Base-by-base conservation (phyloP, 2,888 invertebrate genomes). In the Tineola bisselliella region DNA sequence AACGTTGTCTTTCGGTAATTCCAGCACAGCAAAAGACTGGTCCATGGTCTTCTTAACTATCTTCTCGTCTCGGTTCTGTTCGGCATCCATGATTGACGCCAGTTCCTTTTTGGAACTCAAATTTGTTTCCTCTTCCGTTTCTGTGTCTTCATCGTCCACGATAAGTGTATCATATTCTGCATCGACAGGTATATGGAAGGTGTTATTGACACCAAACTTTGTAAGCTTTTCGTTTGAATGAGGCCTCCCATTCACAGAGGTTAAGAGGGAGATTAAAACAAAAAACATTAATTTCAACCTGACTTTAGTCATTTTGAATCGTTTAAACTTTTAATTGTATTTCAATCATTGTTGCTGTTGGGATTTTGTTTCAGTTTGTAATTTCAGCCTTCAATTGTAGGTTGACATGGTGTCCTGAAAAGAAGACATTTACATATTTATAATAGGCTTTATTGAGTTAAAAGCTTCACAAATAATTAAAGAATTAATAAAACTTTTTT, bases 221-320 rank as follows among this genome's bases (percentile, higher is more conserved):
- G 15, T 13, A n/a, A 48, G 15, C 48, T 69, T 65, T 31, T 63
- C 65, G 15, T 72, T 64, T 1, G 81, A 76, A 63, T 81, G 79
- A 0, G 86, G 87, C 25, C 84, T 69, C 1, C 82, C 77, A 61
- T 81, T 74, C 1, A 83, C 77, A 63, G 83, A 75, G 63, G 81
- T 77, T 19, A 84, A 65, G 13, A 86, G 72, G 11, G 77, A 75
- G 63, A 81, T 83, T 5, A 87, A 67, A 13, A 86, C 74, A 65
- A 75, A 84, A 65, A 81, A 84, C 79, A 86, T 81, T 17, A 84
- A 74, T 75, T 87, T 87, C 75, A 87, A 78, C 69, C 84, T 86
- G 10, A 87, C 84, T 74, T 84, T 86, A 60, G 87, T 86, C 87
- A 87, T 87, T 70, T 72, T 68, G 61, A 31, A 19, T 10, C 30